These are phyloP conservation scores for Struthidea cinerea DNA, from an alignment of 2,113 vertebrate genomes.

Conservation along the genomic window DNA sequence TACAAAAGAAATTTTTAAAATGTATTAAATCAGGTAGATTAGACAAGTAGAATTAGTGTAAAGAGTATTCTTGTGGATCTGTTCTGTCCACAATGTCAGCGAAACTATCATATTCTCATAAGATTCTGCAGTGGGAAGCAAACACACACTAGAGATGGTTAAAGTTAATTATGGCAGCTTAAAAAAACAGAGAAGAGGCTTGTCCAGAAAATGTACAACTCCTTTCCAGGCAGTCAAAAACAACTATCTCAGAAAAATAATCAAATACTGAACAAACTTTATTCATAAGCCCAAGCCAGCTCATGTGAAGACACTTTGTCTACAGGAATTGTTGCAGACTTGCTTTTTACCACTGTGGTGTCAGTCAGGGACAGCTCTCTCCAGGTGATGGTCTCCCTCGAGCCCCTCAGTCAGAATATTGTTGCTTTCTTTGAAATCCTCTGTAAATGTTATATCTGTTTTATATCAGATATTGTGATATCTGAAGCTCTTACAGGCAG, in stretches of 20 bases:
- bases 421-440: not conserved
- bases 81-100: not conserved
- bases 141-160: not conserved
- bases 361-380: not conserved
- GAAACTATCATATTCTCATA: not conserved
- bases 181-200: not conserved
- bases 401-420: not conserved
- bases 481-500: not conserved
- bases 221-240: not conserved
- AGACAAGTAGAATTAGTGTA: not conserved
- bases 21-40: not conserved
- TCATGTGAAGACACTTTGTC: not conserved
- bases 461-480: too few species aligned
- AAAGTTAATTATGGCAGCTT: not conserved
- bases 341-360: not conserved
- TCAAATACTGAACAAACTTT: not conserved
- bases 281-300: not conserved
- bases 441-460: not conserved
- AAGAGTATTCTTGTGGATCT: not conserved
- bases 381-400: not conserved
- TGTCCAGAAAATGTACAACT: not conserved
- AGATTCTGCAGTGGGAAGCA: not conserved
- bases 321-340: not conserved
- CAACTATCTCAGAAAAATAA: not conserved
- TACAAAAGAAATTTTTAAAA: not conserved